Percentiles rank a stretch among this genome's conserved stretches.
Evolutionary conservation across 2,888 invertebrate species (phyloP).

Genomic region (Epistrophe grossulariae): DNA sequence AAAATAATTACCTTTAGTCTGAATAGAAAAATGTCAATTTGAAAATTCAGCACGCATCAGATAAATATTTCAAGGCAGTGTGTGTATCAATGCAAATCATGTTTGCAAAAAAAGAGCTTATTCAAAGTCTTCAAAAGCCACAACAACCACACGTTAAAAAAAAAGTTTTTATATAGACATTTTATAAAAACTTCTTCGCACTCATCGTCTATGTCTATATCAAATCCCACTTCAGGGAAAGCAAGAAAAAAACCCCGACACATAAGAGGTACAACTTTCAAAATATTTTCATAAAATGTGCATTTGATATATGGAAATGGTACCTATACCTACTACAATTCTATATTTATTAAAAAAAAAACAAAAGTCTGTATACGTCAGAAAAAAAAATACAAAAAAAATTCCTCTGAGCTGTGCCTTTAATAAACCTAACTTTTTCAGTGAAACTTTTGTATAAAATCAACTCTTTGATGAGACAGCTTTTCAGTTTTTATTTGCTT

Average conservation of each 20-base stretch:
- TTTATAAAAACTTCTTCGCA: not conserved
- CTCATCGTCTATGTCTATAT: not conserved
- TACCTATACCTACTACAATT: not conserved
- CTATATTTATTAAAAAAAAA: not conserved
- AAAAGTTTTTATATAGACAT: not conserved
- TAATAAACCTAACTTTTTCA: slow-evolving; percentile 57
- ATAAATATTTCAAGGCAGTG: not conserved
- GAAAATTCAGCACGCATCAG: not conserved
- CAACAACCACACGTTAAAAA: not conserved
- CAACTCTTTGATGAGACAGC: slow-evolving; percentile 62
- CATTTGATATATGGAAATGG: slow-evolving; percentile 6
- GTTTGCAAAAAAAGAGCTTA: not conserved
- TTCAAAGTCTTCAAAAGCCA: not conserved
- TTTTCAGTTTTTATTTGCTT: slow-evolving; percentile 60
- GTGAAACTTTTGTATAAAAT: slow-evolving; percentile 55
- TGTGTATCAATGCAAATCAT: not conserved
- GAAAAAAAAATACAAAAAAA: not conserved
- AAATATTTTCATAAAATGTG: slow-evolving; percentile 9
- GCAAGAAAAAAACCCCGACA: not conserved
- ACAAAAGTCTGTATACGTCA: not conserved
- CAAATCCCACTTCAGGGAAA: slow-evolving; percentile 8
- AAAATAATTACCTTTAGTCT: too few species aligned
- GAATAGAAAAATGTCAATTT: not conserved
- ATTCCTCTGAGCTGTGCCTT: slow-evolving; percentile 25
- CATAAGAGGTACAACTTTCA: slow-evolving; percentile 9